Evolutionary conservation across 2,797 vertebrate genomes (phyloP).

Genomic region (Petrocephalus sullivani): DNA sequence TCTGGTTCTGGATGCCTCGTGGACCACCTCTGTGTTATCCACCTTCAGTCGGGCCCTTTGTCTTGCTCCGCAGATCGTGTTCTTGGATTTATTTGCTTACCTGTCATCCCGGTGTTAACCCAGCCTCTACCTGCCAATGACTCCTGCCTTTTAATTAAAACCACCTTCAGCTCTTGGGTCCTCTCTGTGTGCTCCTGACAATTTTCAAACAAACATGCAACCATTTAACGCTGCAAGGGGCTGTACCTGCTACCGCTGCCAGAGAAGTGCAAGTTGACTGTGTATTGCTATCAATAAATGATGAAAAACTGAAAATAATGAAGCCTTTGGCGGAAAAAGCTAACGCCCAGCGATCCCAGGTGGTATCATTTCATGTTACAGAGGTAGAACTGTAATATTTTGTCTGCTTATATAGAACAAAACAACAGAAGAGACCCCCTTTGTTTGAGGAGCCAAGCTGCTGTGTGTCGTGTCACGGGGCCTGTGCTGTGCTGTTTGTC

Average conservation of each 20-base stretch:
- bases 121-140: neutral
- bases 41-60: neutral
- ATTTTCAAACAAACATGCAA: neutral
- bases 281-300: neutral
- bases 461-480: neutral
- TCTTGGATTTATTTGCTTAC: neutral
- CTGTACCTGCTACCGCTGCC: neutral
- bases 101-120: neutral
- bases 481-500: neutral
- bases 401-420: neutral
- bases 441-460: neutral
- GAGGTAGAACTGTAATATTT: neutral
- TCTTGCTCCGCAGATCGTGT: neutral
- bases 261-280: constrained; percentile 1
- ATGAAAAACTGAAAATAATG: neutral
- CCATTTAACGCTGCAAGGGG: neutral
- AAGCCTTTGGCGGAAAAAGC: neutral
- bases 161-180: neutral
- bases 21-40: neutral
- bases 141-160: neutral
- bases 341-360: neutral
- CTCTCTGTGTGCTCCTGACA: neutral
- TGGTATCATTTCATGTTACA: neutral
- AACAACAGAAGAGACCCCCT: neutral
- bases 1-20: neutral